Base-by-base conservation (phyloP, 2,888 invertebrate genomes). In the Troides aeacus region DNA sequence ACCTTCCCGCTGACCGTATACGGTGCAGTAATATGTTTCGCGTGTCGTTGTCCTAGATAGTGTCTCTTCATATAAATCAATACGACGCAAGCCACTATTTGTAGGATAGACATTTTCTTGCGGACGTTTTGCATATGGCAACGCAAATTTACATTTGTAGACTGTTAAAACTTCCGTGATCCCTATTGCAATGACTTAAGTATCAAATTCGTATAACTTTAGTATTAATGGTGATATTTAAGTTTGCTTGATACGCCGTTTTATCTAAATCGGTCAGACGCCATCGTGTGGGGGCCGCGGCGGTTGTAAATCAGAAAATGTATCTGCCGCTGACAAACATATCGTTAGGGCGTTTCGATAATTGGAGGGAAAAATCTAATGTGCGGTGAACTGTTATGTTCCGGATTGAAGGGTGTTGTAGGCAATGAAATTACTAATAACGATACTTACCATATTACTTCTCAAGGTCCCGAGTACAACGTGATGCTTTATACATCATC, bases 251-350 rank as follows among this genome's bases (percentile, higher is more conserved):
- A 75, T 75, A 77, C 77, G 78, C 76, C 79, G 83, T 84, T 85
- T 86, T 84, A 84, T 87, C 85, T 86, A 85, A 87, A 86, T 88
- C 86, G 87, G 88, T 86, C 86, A 86, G 77, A 76, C 74, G 77
- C 78, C 85, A 78, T 86, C 87, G 85, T 87, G 87, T 87, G 87
- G 85, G 87, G 86, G 87, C 85, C 79, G 80, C 64, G 72, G 77
- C 73, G 74, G 80, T 78, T 81, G 80, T 86, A 84, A 85, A 86
- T 85, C 84, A 83, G 79, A 79, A 79, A 83, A 82, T 85, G 81
- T 85, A 81, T 82, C 75, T 78, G 85, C 80, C 73, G 75, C 78
- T 75, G 82, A 77, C 81, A 80, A 78, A 78, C 77, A 76, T 73
- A 77, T 74, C 76, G 77, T 74, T 81, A 69, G 70, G 81, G 74